Base-by-base conservation (phyloP, 2,888 invertebrate genomes). In the Reticulitermes lucifugus region DNA sequence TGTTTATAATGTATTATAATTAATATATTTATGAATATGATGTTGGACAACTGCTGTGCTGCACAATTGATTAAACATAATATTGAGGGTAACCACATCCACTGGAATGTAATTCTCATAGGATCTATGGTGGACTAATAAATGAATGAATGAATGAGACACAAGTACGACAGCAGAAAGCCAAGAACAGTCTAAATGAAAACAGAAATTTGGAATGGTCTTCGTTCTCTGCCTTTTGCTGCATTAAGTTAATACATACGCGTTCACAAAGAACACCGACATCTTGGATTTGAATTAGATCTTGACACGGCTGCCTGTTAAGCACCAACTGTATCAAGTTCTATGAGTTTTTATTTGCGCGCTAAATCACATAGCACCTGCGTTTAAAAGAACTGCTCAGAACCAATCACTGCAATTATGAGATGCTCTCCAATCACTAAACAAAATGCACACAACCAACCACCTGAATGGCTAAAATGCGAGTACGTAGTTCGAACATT, bases 191-290 rank as follows among this genome's bases (percentile, higher is more conserved):
- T 18, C 0, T 18, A 55, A 55, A 14, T 55, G 22, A 5, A 35
- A 35, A 41, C 29, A 25, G 41, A 65, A 7, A 65, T 25, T 65
- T 25, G 9, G 60, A 55, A 55, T n/a, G 65, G n/a, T 65, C 65
- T 65, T 65, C 10, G 73, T 73, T 73, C 41, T 18, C 73, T 35
- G 41, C 10, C 41, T 73, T 73, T 77, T 77, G 12, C 77, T n/a
- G n/a, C 2, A 73, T 9, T 6, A 21, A 21, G 21, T 22, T 84
- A 83, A 88, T 92, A 94, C 95, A 94, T 93, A 95, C 95, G 94
- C 91, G 91, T 94, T 94, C 89, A 95, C 94, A 90, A 94, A 95
- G 91, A 94, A 95, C 89, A 95, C 94, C 88, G 95, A 95, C 94
- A 94, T 94, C 90, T 92, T 93, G 25, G 46, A 60, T 2, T 81